phyloP scores from a whole-genome alignment of 2,888 invertebrate species.

The Caenorhabditis becei region DNA sequence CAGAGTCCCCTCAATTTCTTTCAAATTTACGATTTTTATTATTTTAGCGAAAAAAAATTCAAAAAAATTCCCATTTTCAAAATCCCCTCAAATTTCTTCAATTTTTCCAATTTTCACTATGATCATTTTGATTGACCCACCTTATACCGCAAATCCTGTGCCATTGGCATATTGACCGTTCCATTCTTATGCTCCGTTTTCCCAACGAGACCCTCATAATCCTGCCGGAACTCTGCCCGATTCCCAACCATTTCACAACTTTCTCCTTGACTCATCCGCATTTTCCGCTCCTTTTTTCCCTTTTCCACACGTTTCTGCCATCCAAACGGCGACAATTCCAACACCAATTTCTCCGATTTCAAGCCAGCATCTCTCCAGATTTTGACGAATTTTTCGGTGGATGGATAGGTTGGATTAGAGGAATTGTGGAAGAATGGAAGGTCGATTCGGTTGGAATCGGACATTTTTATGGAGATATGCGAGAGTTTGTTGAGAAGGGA shows the following conservation, averaged over 20 bases:
- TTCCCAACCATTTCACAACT: conserved; percentile 41
- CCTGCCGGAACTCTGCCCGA: conserved; percentile 18
- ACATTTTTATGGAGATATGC: conserved; percentile 33
- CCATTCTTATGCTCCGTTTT: conserved; percentile 7
- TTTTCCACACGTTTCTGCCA: background rate
- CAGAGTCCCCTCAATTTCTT: no score
- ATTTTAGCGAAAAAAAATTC: no score
- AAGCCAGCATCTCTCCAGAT: conserved; percentile 38
- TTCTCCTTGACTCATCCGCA: conserved; percentile 24
- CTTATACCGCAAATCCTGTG: conserved; percentile 47
- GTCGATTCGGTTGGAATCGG: conserved; percentile 26
- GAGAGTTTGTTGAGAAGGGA: conserved; percentile 51
- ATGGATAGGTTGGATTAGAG: conserved; percentile 12
- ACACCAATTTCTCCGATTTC: conserved; percentile 48
- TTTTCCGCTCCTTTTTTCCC: conserved; percentile 13
- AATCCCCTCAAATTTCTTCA: no score
- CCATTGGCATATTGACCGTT: conserved; percentile 26
- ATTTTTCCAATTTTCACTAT: no score
- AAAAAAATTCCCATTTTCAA: no score
- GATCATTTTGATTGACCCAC: no score
- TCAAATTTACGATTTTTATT: no score
- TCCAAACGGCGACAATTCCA: conserved; percentile 57
- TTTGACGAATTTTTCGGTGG: conserved; percentile 32
- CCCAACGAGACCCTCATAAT: conserved; percentile 25
- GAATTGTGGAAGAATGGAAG: conserved; percentile 38